Evolutionary conservation across 2,888 invertebrate species (phyloP).

Genomic region (Mesoligia furuncula): DNA sequence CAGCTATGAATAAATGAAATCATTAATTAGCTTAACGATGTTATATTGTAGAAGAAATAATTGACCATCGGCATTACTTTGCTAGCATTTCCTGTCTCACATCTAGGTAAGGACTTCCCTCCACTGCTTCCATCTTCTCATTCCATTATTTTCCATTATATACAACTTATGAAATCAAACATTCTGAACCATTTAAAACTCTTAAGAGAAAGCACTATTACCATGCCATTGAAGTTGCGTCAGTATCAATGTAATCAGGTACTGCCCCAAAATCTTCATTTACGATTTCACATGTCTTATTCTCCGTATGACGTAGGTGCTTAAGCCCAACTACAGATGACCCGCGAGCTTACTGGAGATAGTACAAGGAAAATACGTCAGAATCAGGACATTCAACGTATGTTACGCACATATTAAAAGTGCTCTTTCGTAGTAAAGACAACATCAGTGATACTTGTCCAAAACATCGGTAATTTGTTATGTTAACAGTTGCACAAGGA

Average conservation of each 20-base stretch:
- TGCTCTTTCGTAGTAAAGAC: neutral
- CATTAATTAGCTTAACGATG: neutral
- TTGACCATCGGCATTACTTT: too few species aligned
- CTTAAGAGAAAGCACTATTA: neutral
- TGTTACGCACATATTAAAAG: conserved; percentile 35
- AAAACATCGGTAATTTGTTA: conserved; percentile 6
- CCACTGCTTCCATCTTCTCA: neutral
- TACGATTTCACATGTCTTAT: neutral
- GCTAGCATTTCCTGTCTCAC: neutral
- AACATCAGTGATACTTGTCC: neutral
- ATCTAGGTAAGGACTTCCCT: rapidly evolving
- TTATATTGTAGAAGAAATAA: neutral
- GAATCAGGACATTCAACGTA: neutral
- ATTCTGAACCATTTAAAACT: neutral
- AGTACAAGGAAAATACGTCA: conserved; percentile 50
- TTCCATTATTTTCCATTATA: neutral
- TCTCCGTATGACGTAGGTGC: conserved; percentile 11
- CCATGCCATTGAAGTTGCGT: neutral
- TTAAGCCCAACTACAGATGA: conserved; percentile 26
- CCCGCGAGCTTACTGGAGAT: conserved; percentile 16
- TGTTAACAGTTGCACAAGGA: neutral
- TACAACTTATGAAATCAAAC: neutral
- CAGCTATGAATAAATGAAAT: neutral
- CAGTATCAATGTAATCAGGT: neutral
- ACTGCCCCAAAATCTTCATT: neutral